phyloP scores from a whole-genome alignment of 2,113 vertebrate genomes.

The Noctilio leporinus region DNA sequence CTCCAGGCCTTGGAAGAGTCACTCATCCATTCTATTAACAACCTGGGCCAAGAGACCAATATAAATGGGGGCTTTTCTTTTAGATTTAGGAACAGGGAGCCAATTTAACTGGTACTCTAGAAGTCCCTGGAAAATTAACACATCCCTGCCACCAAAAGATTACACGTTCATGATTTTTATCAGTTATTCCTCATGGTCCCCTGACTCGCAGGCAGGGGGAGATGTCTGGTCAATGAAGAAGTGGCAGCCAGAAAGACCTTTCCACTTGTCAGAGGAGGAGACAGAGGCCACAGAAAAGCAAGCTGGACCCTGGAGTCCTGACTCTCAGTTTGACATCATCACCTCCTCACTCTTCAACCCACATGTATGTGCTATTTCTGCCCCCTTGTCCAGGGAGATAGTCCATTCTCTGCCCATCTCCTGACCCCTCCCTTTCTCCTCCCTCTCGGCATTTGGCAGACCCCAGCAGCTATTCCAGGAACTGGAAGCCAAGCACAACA shows the following conservation, averaged over 20 bases:
- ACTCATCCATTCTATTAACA: not conserved
- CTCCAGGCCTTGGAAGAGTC: not conserved
- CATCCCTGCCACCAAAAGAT: not conserved
- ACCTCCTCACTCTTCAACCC: not conserved
- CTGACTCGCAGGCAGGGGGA: not conserved
- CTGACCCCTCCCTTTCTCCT: slow-evolving; percentile 39
- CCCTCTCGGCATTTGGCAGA: slow-evolving; percentile 52
- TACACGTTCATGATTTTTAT: not conserved
- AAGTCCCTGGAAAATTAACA: not conserved
- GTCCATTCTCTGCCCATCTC: slow-evolving; percentile 41
- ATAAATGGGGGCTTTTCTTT: not conserved
- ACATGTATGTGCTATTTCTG: not conserved
- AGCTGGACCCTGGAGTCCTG: not conserved
- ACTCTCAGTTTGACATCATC: not conserved
- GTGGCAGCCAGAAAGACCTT: not conserved
- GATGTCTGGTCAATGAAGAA: not conserved
- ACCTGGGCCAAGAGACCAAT: not conserved
- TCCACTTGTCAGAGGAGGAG: not conserved
- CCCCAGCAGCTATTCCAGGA: slow-evolving; percentile 50
- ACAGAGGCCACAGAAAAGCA: not conserved
- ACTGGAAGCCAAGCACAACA: slow-evolving; percentile 50
- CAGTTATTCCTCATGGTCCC: not conserved
- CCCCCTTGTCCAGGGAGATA: not conserved
- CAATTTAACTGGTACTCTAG: not conserved
- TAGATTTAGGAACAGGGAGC: not conserved